Base-by-base conservation (phyloP, 2,888 invertebrate species). In the Drosophila recens region DNA sequence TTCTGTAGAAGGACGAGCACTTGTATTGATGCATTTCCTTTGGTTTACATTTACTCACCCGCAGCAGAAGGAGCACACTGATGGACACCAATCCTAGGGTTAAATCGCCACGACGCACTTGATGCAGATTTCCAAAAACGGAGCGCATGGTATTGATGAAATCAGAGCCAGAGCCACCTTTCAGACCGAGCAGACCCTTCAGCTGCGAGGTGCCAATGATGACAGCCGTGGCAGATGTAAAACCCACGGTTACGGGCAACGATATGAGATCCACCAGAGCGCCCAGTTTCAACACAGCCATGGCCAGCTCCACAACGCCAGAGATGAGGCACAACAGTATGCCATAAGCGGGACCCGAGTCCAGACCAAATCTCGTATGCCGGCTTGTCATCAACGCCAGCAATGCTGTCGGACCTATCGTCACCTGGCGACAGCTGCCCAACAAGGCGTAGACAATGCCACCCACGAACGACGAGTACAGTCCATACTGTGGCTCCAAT, bases 401-500 rank as follows among this genome's bases (percentile, higher is more conserved):
- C 34, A 92, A 94, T n/a, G 98, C 98, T 0, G 98, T 98, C 3
- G 98, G 98, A 6, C 98, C 97, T 68, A 97, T 95, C 6, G 97
- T 97, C 65, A 97, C 97, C 90, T 97, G 97, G 80, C 96, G 96
- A 90, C 96, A 96, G 53, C 97, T 97, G 30, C 98, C 98, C 82
- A 98, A 95, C 67, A 98, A 92, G 54, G 96, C 95, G 93, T 98
- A 99, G 42, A 98, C 95, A 92, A 98, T 97, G 36, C 98, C 98
- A 1, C 98, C 98, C 93, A 98, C 95, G 93, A 98, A 98, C 1
- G 98, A 97, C 0, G 98, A 98, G 93, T 98, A 98, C 54, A 99
- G 94, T 3, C 98, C 98, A 93, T 97, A 98, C 97, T 98, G 68
- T 1, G 97, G 97, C 90, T 96, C 95, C 58, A 98, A 93, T 49